phyloP scores from a whole-genome alignment of 2,888 invertebrate genomes.

The Ceraclea dissimilis region DNA sequence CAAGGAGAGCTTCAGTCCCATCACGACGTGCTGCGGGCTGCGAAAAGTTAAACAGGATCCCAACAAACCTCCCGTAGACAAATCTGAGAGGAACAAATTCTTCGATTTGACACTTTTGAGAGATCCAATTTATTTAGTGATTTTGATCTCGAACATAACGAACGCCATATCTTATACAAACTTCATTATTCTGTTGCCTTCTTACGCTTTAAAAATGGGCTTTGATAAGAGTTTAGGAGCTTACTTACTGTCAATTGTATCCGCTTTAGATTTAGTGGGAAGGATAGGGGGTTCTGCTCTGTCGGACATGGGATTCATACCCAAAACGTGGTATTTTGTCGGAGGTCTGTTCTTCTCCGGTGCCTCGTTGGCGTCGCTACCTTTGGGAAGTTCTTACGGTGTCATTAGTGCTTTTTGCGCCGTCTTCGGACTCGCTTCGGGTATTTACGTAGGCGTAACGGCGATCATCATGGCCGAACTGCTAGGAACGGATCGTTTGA shows the following conservation, averaged over 20 bases:
- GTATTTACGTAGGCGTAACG: constrained; percentile 78
- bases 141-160: constrained; percentile 76
- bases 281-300: constrained; percentile 79
- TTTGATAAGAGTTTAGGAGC: constrained; percentile 67
- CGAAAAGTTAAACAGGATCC: constrained; percentile 37
- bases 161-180: constrained; percentile 83
- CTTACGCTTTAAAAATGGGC: constrained; percentile 62
- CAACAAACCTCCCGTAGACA: constrained; percentile 29
- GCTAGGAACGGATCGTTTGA: constrained; percentile 74
- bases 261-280: constrained; percentile 72
- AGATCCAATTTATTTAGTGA: constrained; percentile 75
- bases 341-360: constrained; percentile 73
- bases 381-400: constrained; percentile 57
- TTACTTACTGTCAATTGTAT: constrained; percentile 70
- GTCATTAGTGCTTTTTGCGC: constrained; percentile 63
- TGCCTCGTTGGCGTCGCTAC: constrained; percentile 62
- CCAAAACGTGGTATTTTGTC: constrained; percentile 77
- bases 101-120: constrained; percentile 66
- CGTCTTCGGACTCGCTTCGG: constrained; percentile 74
- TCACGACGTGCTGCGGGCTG: constrained; percentile 39
- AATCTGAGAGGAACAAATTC: constrained; percentile 52
- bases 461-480: constrained; percentile 85
- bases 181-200: constrained; percentile 73
- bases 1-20: constrained; percentile 48
- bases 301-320: constrained; percentile 68